Conservation (phyloP, 2,797 vertebrate genomes). For the Pangasius macronema region DNA sequence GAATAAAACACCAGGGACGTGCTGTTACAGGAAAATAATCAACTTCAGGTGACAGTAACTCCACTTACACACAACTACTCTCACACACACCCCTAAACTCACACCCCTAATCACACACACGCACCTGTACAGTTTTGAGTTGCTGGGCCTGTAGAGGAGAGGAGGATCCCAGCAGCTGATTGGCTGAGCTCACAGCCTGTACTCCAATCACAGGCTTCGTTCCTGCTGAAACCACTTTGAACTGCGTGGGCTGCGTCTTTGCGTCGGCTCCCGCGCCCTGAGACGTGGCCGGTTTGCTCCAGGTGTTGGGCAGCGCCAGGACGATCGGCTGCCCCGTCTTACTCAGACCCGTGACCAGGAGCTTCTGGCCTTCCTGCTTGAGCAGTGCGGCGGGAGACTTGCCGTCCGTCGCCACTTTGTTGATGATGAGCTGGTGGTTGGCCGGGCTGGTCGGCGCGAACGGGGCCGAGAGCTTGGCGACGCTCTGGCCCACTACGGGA, state of each 20-base stretch:
- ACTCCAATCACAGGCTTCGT: conserved; percentile 86
- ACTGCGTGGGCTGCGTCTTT: conserved; percentile 84
- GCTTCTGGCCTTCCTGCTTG: conserved; percentile 93
- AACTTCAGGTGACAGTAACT: not conserved
- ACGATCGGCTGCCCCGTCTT: conserved; percentile 93
- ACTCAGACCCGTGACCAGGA: conserved; percentile 88
- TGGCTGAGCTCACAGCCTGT: conserved; percentile 77
- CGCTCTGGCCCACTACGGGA: conserved; percentile 68
- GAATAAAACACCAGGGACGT: not conserved
- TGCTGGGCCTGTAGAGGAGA: conserved; percentile 89
- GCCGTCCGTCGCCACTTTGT: conserved; percentile 86
- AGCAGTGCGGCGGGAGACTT: conserved; percentile 73
- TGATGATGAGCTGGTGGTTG: conserved; percentile 94
- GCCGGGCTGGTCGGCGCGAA: conserved; percentile 81
- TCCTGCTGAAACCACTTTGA: conserved; percentile 92
- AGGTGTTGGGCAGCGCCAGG: conserved; percentile 85
- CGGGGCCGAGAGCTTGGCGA: conserved; percentile 84
- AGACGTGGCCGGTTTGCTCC: conserved; percentile 77
- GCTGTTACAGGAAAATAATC: not conserved
- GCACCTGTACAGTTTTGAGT: conserved; percentile 94
- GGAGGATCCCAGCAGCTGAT: conserved; percentile 79
- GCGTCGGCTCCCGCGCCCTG: conserved; percentile 78
- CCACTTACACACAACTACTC: not conserved
- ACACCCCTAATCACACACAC: no score
- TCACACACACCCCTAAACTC: no score